Base-by-base conservation (phyloP, 2,888 invertebrate genomes). In the Trissolcus brochymenae region DNA sequence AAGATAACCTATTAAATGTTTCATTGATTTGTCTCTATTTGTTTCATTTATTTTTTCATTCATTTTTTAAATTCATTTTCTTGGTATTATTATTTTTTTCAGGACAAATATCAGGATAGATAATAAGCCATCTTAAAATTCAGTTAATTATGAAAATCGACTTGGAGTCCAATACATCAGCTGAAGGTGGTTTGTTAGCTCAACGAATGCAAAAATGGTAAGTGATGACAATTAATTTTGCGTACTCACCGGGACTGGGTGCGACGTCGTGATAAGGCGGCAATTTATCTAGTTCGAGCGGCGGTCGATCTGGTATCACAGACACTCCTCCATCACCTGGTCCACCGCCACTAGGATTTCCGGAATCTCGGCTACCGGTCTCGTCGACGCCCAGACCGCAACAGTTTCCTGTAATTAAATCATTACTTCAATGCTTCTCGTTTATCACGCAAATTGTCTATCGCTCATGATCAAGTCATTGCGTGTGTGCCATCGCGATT, bases 251-350 rank as follows among this genome's bases (percentile, higher is more conserved):
- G 56, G 88, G 87, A 79, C 85, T 88, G 60, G 89, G 88, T 73
- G 88, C 87, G 55, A 88, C 88, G 81, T 89, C 89, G 81, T 89
- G 89, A 84, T 89, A 89, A 79, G 89, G 88, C 57, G 89, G 89
- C 73, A 89, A 84, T 83, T 89, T 89, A 84, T 89, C 89, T 72
- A 89, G 84, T 82, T 89, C 89, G 65, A 89, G 82, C 72, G 89
- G 87, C 76, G 89, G 87, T 68, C 89, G 84, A 79, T 89, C 89
- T 49, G 89, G 89, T 83, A 89, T 88, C 73, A 89, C 88, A 21
- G 89, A 87, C 76, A 89, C 87, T 53, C 89, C 89, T 49, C 87
- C 86, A 59, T 85, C 84, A 55, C 85, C 82, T 41, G 86, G 85
- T 61, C 85, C 86, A 56, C 83, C 85, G 40, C 84, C 83, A 73